Conservation (phyloP, 2,888 invertebrate genomes). For the Dynastes grantii region DNA sequence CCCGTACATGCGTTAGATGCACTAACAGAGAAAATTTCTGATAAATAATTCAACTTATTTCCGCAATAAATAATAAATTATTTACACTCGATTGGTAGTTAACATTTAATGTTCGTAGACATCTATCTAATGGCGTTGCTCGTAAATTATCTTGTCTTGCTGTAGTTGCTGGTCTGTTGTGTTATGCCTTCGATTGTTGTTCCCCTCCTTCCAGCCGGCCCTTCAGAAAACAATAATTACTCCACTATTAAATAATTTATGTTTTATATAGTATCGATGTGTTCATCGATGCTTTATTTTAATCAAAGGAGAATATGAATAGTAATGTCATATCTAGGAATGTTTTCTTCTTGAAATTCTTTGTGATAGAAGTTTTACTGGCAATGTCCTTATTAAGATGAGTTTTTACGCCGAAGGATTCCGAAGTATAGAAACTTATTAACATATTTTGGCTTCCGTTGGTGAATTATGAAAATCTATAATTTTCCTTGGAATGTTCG, state of each 20-base stretch:
- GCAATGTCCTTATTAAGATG: too few relatives aligned
- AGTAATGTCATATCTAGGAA: too few relatives aligned
- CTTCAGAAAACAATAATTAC: constrained; percentile 23
- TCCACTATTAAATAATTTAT: constrained; percentile 37
- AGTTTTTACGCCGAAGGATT: too few relatives aligned
- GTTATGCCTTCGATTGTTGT: constrained; percentile 6
- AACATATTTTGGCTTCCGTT: too few relatives aligned
- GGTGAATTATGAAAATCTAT: too few relatives aligned
- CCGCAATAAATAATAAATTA: constrained; percentile 46
- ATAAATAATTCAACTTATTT: constrained; percentile 42
- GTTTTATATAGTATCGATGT: constrained; percentile 14
- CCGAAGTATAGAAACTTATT: too few relatives aligned
- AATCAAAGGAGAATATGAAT: background rate
- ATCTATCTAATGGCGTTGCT: constrained; percentile 42
- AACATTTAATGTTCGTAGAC: constrained; percentile 42
- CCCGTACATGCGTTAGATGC: background rate
- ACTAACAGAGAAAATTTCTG: constrained; percentile 20
- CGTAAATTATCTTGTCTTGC: constrained; percentile 42
- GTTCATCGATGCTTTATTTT: background rate
- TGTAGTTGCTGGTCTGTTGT: constrained; percentile 21
- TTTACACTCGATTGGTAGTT: constrained; percentile 41
- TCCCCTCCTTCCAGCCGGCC: background rate
- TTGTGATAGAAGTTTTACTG: too few relatives aligned
- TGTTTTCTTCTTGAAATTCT: too few relatives aligned
- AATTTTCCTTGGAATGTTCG: too few relatives aligned